phyloP scores from a whole-genome alignment of 1,140 invertebrate genomes.

The Agrilus planipennis region DNA sequence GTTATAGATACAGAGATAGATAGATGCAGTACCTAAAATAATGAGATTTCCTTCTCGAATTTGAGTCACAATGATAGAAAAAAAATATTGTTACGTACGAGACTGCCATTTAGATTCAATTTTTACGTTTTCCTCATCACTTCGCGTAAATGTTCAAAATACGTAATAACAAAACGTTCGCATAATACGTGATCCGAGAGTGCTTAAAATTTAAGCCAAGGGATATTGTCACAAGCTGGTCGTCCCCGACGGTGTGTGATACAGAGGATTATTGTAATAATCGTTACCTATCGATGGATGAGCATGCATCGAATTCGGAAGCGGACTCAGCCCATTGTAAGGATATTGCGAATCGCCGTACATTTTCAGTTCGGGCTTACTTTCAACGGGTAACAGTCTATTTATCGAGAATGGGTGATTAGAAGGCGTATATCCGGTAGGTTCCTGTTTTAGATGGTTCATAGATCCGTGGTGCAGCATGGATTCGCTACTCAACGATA shows the following conservation, averaged over 20 bases:
- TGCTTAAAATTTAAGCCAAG: constrained; percentile 44
- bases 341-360: constrained; percentile 65
- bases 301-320: constrained; percentile 47
- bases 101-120: too few relatives aligned
- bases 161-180: too few relatives aligned
- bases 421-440: constrained; percentile 62
- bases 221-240: constrained; percentile 66
- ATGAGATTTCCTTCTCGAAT: too few relatives aligned
- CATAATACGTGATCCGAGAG: too few relatives aligned
- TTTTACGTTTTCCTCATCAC: too few relatives aligned
- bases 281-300: constrained; percentile 50
- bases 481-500: constrained; percentile 38
- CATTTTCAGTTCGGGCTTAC: constrained; percentile 72
- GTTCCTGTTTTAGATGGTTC: constrained; percentile 62
- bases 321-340: constrained; percentile 47
- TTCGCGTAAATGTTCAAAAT: too few relatives aligned
- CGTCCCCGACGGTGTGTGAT: constrained; percentile 54
- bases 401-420: constrained; percentile 91
- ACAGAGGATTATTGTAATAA: constrained; percentile 70
- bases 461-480: constrained; percentile 47
- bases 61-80: too few relatives aligned
- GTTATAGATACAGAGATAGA: too few relatives aligned
- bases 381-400: constrained; percentile 72
- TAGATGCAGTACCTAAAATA: too few relatives aligned
- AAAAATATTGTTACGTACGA: too few relatives aligned